These are phyloP conservation scores for Aegithalos caudatus DNA, from an alignment of 2,113 vertebrate genomes.

Conservation along the genomic window DNA sequence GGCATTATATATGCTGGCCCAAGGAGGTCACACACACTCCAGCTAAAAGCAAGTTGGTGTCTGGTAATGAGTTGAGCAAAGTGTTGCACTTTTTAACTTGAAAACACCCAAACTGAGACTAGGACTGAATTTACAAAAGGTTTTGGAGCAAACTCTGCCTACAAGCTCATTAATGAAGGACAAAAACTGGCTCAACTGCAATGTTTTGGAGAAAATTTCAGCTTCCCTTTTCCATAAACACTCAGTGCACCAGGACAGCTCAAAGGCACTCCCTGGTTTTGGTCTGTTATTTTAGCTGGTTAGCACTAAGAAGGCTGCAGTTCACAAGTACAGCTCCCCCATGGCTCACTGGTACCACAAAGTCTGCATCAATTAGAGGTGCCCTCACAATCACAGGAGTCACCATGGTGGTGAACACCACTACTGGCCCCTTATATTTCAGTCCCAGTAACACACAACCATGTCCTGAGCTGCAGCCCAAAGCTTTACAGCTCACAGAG, in stretches of 20 bases:
- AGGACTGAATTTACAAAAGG: not conserved
- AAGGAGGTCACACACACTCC: not conserved
- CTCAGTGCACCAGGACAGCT: not conserved
- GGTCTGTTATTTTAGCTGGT: not conserved
- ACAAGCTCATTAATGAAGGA: not conserved
- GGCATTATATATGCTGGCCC: rapidly evolving
- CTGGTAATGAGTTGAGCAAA: not conserved
- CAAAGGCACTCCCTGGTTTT: not conserved
- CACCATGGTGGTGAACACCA: rapidly evolving
- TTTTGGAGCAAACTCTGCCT: not conserved
- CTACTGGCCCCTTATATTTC: not conserved
- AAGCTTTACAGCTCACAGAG: not conserved
- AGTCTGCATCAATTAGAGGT: not conserved
- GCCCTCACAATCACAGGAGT: not conserved
- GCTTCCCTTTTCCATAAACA: not conserved
- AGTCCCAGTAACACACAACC: not conserved
- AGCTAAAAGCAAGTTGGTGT: not conserved
- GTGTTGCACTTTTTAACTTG: not conserved
- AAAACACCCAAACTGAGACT: not conserved
- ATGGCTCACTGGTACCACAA: not conserved
- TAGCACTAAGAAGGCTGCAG: not conserved
- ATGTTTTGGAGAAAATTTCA: not conserved
- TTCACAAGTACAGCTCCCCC: not conserved
- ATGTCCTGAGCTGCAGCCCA: not conserved
- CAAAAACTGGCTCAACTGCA: not conserved